Conservation (phyloP, 1,140 invertebrate species). For the Phthorimaea operculella region DNA sequence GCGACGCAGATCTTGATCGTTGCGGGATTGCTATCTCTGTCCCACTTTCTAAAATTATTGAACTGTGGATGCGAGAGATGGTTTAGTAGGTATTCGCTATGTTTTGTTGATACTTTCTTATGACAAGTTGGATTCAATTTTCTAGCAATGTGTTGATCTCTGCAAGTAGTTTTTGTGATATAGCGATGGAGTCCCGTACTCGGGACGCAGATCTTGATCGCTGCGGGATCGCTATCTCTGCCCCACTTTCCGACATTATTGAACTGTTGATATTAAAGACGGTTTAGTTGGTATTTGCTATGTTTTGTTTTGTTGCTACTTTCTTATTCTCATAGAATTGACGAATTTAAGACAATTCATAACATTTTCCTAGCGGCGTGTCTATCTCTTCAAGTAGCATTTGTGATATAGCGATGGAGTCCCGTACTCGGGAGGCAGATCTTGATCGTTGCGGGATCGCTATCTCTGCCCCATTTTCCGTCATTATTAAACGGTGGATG, state of each 20-base stretch:
- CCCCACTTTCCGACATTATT: constrained; percentile 21
- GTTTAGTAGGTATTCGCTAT: too few relatives aligned
- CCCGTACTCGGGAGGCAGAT: constrained; percentile 43
- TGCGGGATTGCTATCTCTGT: constrained; percentile 30
- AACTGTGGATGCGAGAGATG: constrained; percentile 5
- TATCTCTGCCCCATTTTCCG: constrained; percentile 25
- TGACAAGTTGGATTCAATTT: too few relatives aligned
- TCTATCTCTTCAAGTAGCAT: constrained; percentile 66
- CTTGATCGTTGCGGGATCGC: constrained; percentile 31
- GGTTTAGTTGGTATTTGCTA: too few relatives aligned
- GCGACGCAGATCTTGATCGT: constrained; percentile 41
- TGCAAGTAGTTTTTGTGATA: constrained; percentile 52
- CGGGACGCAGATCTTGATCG: constrained; percentile 41
- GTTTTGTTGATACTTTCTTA: too few relatives aligned
- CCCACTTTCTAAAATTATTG: constrained; percentile 23
- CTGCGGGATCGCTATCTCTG: constrained; percentile 30
- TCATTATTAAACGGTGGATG: background rate
- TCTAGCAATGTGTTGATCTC: constrained; percentile 61
- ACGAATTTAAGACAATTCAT: too few relatives aligned
- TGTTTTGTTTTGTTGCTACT: too few relatives aligned
- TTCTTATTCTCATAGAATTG: too few relatives aligned
- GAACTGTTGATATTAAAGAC: constrained; percentile 8
- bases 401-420: constrained; percentile 42
- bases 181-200: constrained; percentile 42
- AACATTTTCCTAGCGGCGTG: too few relatives aligned